Evolutionary conservation across 1,140 invertebrate genomes (phyloP), one percentile per base, ranked within the genome.

Genomic region (Cotesia typhae): DNA sequence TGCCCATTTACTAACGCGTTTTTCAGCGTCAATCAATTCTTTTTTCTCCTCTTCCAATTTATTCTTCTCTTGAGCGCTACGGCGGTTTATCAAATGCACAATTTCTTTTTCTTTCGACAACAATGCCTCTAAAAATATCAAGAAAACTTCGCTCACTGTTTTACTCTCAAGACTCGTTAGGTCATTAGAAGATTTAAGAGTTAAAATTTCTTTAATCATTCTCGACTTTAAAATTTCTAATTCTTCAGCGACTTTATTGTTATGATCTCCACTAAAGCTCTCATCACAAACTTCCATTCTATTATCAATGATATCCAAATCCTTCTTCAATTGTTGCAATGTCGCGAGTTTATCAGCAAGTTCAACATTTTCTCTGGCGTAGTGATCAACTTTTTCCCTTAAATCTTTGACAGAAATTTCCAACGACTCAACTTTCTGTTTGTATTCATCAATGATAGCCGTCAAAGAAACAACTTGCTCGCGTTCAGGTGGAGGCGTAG

Each of bases 61-160:
- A 41, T 78, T 38, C 61, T 75, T 81, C 20, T 75, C 72, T 4
- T 64, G 66, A 9, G 79, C 59, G 2, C 68, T 77, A 10, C 71
- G 37, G 53, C 80, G 67, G 6, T 76, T 75, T 10, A 86, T 53
- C 2, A 53, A 59, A 14, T 81, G 76, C 0, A 84, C 67, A 4
- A 86, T 68, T 70, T 86, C 83, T 4, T 77, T 41, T 67, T 87
- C 83, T 41, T 83, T 86, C 3, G 71, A 57, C 61, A 85, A 71
- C 1, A 87, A 67, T 0, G 77, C 74, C 4, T 79, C 74, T 0
- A 84, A 4, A 9, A 86, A 81, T 1, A 74, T 59, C 0, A 53
- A 7, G 7, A 85, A 82, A 6, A 85, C 65, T 12, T 82, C 79
- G 4, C 67, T 69, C 1, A 76, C 67, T 0, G 75, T 73, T 74